phyloP scores from a whole-genome alignment of 2,797 vertebrate genomes.

The Ataeniobius toweri region DNA sequence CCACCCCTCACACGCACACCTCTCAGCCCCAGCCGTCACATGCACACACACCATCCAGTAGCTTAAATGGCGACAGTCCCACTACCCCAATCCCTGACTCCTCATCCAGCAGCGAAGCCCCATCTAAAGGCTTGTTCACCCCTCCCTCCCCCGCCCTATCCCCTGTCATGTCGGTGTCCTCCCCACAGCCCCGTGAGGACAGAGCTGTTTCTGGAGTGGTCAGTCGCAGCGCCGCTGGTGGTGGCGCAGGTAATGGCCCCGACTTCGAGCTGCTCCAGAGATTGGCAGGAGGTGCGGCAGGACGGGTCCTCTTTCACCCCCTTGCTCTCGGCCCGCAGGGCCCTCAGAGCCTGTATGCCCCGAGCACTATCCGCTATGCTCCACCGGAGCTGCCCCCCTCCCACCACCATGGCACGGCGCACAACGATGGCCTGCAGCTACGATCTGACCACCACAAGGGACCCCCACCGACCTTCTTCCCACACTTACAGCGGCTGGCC shows the following conservation, averaged over 20 bases:
- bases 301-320: slow-evolving; percentile 86
- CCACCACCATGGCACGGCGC: slow-evolving; percentile 69
- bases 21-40: slow-evolving; percentile 66
- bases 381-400: slow-evolving; percentile 86
- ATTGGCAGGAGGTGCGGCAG: slow-evolving; percentile 80
- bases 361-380: slow-evolving; percentile 90
- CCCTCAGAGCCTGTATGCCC: slow-evolving; percentile 86
- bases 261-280: slow-evolving; percentile 85
- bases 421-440: slow-evolving; percentile 78
- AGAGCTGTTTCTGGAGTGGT: slow-evolving; percentile 55
- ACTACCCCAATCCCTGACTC: slow-evolving; percentile 79
- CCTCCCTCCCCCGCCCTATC: slow-evolving; percentile 80
- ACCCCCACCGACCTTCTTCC: slow-evolving; percentile 84
- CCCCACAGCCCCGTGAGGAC: slow-evolving; percentile 81
- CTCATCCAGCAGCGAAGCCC: slow-evolving; percentile 76
- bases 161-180: slow-evolving; percentile 80
- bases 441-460: slow-evolving; percentile 81
- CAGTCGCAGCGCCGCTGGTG: slow-evolving; percentile 53
- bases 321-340: slow-evolving; percentile 81
- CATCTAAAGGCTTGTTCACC: slow-evolving; percentile 77
- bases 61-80: slow-evolving; percentile 80
- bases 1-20: slow-evolving; percentile 59
- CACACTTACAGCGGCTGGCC: slow-evolving; percentile 87
- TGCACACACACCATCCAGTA: slow-evolving; percentile 73
- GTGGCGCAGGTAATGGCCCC: slow-evolving; percentile 57